Base-by-base conservation (phyloP, 1,140 invertebrate species). In the Lepidostoma basale region DNA sequence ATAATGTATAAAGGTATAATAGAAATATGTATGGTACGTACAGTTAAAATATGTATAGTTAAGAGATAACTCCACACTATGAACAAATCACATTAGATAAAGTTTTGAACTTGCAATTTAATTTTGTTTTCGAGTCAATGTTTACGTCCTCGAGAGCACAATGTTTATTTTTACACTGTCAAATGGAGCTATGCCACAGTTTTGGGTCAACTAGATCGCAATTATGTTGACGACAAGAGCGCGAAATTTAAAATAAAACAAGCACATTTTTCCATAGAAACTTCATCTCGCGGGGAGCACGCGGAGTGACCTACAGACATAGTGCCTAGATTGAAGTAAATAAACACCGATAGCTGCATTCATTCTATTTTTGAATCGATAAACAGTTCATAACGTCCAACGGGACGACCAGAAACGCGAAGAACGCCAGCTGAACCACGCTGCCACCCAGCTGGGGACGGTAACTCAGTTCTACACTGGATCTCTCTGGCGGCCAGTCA, bases 341-440 rank as follows among this genome's bases (percentile, higher is more conserved):
- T 45, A 49, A 68, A 68, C 67, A 49, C 67, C 8, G 33, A 67
- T 36, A 16, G 63, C 30, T 58, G 63, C 47, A 60, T 67, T 40
- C 56, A 60, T 67, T 67, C 65, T 67, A 67, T 67, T 67, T 62
- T 18, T 45, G 49, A 66, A 66, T 66, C 63, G 63, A 66, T 66
- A 66, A 66, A 66, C 49, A 58, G 63, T 40, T 36, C 49, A 44
- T 56, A 40, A 18, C 66, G 66, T 59, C 42, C 66, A 26, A 22
- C 58, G 54, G 40, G 16, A 45, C 16, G 54, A 14, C 25, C 18
- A 26, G n/a, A 62, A 62, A 47, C 62, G 23, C 62, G 62, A 64
- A 6, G 25, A 64, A 64, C 39, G 26, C 59, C 20, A 36, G n/a
- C 26, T 36, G n/a, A 36, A 56, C 22, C 52, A 12, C 33, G 16